These are phyloP conservation scores for Cantharis rustica DNA, from an alignment of 2,888 invertebrate species.

Conservation along the genomic window DNA sequence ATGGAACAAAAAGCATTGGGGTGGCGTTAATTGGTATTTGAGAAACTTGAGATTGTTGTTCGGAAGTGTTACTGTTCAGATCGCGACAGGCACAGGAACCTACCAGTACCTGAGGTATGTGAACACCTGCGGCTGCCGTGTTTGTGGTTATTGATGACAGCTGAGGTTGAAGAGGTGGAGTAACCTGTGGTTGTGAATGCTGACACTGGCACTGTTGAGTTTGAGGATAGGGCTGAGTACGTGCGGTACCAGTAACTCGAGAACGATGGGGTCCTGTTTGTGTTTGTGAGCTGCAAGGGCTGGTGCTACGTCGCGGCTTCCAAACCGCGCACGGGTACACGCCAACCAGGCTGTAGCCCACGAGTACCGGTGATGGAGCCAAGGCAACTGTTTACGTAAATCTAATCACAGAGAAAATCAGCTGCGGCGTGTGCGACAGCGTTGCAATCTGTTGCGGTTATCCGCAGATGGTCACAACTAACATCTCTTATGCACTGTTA, in stretches of 20 bases:
- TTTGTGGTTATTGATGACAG: constrained; percentile 30
- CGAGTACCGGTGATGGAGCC: constrained; percentile 56
- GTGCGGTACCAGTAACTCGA: constrained; percentile 33
- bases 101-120: constrained; percentile 47
- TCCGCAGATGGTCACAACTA: constrained; percentile 25
- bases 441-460: constrained; percentile 13
- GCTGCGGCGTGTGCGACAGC: constrained; percentile 33
- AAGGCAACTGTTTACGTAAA: constrained; percentile 52
- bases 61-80: constrained; percentile 38
- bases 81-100: constrained; percentile 50
- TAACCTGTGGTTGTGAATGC: constrained; percentile 20
- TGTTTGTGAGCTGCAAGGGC: constrained; percentile 30
- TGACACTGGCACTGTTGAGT: constrained; percentile 36
- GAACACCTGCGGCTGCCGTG: constrained; percentile 44
- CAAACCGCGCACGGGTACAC: constrained; percentile 62
- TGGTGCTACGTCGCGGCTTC: constrained; percentile 49
- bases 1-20: constrained; percentile 59
- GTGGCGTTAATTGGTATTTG: constrained; percentile 44
- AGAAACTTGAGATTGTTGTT: constrained; percentile 29
- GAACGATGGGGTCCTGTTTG: constrained; percentile 38
- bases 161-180: constrained; percentile 37
- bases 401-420: constrained; percentile 39
- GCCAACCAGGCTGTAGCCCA: constrained; percentile 62
- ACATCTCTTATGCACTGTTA: constrained; percentile 32
- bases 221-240: constrained; percentile 38